A percentile compares a stretch with the other conserved stretches of the same genome.
These are phyloP conservation scores for Geotrupes spiniger DNA, from an alignment of 2,888 invertebrate species.

Conservation along the genomic window DNA sequence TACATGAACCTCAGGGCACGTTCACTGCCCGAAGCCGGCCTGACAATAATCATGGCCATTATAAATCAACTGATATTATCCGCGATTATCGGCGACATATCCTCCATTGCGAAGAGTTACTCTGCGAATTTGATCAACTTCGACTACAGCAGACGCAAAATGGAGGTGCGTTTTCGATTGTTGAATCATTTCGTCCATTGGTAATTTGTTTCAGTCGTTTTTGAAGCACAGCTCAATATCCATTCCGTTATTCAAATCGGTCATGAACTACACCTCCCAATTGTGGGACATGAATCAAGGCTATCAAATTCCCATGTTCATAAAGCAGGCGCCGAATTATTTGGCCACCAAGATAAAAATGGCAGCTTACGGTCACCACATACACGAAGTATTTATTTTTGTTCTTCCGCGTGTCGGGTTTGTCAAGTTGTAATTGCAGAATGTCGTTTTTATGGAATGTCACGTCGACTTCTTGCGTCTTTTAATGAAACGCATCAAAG, in stretches of 20 bases:
- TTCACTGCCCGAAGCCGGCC: conserved; percentile 19
- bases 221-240: conserved; percentile 29
- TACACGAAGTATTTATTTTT: conserved; percentile 24
- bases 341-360: conserved; percentile 29
- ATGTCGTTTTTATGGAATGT: conserved; percentile 30
- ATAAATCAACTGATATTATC: conserved; percentile 24
- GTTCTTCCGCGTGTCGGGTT: too few relatives aligned
- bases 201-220: conserved; percentile 25
- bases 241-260: conserved; percentile 26
- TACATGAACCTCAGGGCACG: conserved; percentile 25
- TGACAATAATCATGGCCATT: conserved; percentile 21
- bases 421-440: conserved; percentile 17
- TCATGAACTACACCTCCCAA: conserved; percentile 29
- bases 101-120: conserved; percentile 27
- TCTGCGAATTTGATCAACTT: conserved; percentile 26
- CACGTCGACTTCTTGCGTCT: conserved; percentile 32
- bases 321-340: conserved; percentile 28
- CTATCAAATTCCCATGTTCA: conserved; percentile 29
- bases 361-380: conserved; percentile 32
- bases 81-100: conserved; percentile 29
- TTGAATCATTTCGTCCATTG: too few relatives aligned
- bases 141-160: conserved; percentile 22
- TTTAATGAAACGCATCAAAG: conserved; percentile 25
- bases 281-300: conserved; percentile 31
- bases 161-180: conserved; percentile 25